Base-by-base conservation (phyloP, 2,797 vertebrate species). In the Merluccius polli region DNA sequence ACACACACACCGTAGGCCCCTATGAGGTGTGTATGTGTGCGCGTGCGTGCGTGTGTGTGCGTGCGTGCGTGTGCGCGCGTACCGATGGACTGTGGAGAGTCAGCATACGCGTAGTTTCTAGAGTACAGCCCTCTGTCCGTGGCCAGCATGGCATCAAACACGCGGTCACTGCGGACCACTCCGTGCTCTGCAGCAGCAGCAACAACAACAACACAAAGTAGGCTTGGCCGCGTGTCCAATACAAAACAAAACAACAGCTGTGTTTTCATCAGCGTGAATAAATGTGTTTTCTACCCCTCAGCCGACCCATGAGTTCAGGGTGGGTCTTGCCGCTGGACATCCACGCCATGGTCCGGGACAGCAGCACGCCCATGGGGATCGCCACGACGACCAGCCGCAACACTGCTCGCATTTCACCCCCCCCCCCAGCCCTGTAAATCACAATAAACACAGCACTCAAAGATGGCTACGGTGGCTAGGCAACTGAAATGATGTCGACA, bases 11-110 rank as follows among this genome's bases (percentile, higher is more conserved):
- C n/a, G n/a, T n/a, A n/a, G n/a, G n/a, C n/a, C n/a, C n/a, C n/a
- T n/a, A n/a, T n/a, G n/a, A n/a, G n/a, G n/a, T n/a, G n/a, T n/a
- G n/a, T n/a, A n/a, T n/a, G n/a, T 36, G 35, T 36, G 35, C n/a
- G 11, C 11, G 11, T 36, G 35, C 11, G 35, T 36, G 35, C 11
- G 44, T 59, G 52, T 59, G 59, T 65, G 59, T 65, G 24, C 12
- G 21, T 63, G 9, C 1, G n/a, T 12, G 24, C 27, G 59, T 65
- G 59, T 27, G 24, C 12, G 59, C 27, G 59, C 12, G 6, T 90
- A 98, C 96, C 96, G 74, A 98, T 97, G 48, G 95, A 93, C 13
- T 97, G 96, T 70, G 96, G 96, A 78, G 96, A 95, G 85, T 97
- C 96, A 86, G 94, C 92, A 84, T 96, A 98, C 0, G 96, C 95